Percentiles rank a stretch among this genome's conserved stretches.
Evolutionary conservation across 2,888 invertebrate genomes (phyloP).

Genomic region (Synergus itoensis): DNA sequence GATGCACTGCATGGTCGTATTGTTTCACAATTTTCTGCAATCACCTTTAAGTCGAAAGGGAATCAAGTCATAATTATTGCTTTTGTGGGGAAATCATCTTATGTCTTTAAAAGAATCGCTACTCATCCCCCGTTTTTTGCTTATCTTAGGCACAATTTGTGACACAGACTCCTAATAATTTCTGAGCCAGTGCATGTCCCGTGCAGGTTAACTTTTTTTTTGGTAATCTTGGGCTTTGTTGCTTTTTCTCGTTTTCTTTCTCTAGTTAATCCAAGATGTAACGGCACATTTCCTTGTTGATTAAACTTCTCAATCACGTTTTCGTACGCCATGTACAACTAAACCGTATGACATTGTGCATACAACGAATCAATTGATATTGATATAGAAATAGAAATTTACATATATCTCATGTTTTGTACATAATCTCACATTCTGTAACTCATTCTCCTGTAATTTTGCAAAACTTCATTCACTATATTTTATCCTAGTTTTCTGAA

Average conservation of each 20-base stretch:
- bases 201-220: slow-evolving; percentile 44
- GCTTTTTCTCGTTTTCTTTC: slow-evolving; percentile 41
- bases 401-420: slow-evolving; percentile 9
- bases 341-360: slow-evolving; percentile 54
- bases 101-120: slow-evolving; percentile 2
- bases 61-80: slow-evolving; percentile 18
- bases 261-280: slow-evolving; percentile 42
- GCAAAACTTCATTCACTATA: slow-evolving; percentile 23
- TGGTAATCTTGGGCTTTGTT: slow-evolving; percentile 40
- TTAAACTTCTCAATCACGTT: slow-evolving; percentile 18
- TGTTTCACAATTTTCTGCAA: slow-evolving; percentile 34
- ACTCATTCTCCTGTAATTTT: slow-evolving; percentile 39
- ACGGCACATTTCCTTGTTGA: slow-evolving; percentile 34
- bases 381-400: slow-evolving; percentile 35
- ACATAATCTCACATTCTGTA: slow-evolving; percentile 38
- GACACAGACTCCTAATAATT: slow-evolving; percentile 23
- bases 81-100: neutral
- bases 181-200: slow-evolving; percentile 32
- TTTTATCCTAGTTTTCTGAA: neutral
- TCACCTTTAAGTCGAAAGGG: slow-evolving; percentile 9
- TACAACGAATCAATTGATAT: slow-evolving; percentile 46
- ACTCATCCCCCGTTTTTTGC: slow-evolving; percentile 22
- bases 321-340: slow-evolving; percentile 48
- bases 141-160: slow-evolving; percentile 34
- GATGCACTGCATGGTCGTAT: slow-evolving; percentile 42